phyloP scores from a whole-genome alignment of 2,888 invertebrate genomes.

The Drosophila anceps region DNA sequence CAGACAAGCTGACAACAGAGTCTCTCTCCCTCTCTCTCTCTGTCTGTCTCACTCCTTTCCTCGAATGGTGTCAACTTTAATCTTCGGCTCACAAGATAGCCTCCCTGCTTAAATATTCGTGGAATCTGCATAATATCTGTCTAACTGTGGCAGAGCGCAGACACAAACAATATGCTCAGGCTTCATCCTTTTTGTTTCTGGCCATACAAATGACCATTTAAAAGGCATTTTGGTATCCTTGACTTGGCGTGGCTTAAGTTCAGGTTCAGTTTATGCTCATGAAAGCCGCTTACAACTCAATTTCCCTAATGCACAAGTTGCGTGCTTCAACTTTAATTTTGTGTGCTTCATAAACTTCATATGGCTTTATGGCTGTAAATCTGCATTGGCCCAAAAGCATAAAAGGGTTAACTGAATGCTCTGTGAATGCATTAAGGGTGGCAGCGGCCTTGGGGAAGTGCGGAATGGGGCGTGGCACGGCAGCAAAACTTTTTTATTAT shows the following conservation, averaged over 20 bases:
- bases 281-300: conserved; percentile 52
- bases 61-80: conserved; percentile 48
- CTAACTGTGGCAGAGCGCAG: not conserved
- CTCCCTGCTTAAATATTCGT: conserved; percentile 31
- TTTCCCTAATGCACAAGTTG: conserved; percentile 36
- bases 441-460: not conserved
- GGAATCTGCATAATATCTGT: conserved; percentile 53
- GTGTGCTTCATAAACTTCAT: conserved; percentile 35
- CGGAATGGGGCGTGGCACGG: not conserved
- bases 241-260: conserved; percentile 36
- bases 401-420: conserved; percentile 39
- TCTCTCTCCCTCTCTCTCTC: not conserved
- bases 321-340: conserved; percentile 43
- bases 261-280: conserved; percentile 23
- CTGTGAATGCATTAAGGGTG: conserved; percentile 1
- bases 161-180: conserved; percentile 27
- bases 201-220: conserved; percentile 33
- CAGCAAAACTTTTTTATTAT: conserved; percentile 20
- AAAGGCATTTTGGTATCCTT: conserved; percentile 23
- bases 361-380: conserved; percentile 29
- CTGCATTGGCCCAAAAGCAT: conserved; percentile 14
- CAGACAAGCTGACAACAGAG: conserved; percentile 1
- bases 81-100: conserved; percentile 8
- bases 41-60: not conserved
- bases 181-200: not conserved